A percentile compares a stretch with the other conserved stretches of the same genome.
These are phyloP conservation scores for Mormyrus lacerda DNA, from an alignment of 2,113 vertebrate genomes.

Conservation along the genomic window DNA sequence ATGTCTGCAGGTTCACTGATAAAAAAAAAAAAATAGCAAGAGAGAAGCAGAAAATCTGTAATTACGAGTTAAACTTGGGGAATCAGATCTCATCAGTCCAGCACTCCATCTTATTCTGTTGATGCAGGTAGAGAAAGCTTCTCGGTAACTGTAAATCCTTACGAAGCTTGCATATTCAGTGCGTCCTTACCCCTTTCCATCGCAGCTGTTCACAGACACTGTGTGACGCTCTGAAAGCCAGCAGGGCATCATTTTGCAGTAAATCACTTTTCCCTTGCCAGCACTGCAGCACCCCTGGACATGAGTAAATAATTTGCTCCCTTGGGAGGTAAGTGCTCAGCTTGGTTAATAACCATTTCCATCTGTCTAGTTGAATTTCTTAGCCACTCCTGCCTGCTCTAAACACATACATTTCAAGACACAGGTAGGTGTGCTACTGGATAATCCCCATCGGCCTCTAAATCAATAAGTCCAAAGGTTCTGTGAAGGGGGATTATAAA, in stretches of 20 bases:
- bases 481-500: neutral
- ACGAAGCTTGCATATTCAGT: neutral
- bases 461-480: neutral
- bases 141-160: neutral
- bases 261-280: neutral
- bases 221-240: neutral
- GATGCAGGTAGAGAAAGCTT: neutral
- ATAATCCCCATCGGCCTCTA: neutral
- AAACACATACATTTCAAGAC: neutral
- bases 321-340: neutral
- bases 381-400: neutral
- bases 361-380: conserved; percentile 1
- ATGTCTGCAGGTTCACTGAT: neutral
- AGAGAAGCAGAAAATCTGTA: neutral
- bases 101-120: neutral
- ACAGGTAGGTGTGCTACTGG: neutral
- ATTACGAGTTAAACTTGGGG: neutral
- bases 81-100: neutral
- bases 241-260: neutral
- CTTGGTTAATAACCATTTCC: neutral
- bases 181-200: neutral
- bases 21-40: neutral
- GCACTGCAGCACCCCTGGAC: neutral
- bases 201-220: neutral
- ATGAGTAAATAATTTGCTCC: neutral